Percentiles rank a stretch among this genome's conserved stretches.
Conservation (phyloP, 2,888 invertebrate species). For the Melinaea marsaeus region DNA sequence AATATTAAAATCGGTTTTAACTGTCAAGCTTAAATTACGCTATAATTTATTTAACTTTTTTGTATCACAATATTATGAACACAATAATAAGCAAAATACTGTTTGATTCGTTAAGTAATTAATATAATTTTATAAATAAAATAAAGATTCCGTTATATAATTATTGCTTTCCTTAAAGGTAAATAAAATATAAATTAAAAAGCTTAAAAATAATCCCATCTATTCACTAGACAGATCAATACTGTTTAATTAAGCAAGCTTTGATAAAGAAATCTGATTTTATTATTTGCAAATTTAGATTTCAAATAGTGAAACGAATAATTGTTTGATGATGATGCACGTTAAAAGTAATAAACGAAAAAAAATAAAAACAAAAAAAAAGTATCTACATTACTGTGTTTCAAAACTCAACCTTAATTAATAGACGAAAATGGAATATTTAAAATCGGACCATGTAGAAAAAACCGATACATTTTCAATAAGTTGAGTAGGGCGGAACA, state of each 20-base stretch:
- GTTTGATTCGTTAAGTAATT: neutral
- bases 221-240: too few species aligned
- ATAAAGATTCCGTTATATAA: too few species aligned
- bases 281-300: too few species aligned
- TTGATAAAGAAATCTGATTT: too few species aligned
- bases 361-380: neutral
- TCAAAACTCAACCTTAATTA: conserved; percentile 37
- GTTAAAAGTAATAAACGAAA: neutral
- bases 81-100: neutral
- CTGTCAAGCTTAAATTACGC: neutral
- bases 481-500: conserved; percentile 29
- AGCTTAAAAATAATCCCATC: too few species aligned
- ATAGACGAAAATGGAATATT: conserved; percentile 12
- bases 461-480: conserved; percentile 41
- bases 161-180: too few species aligned
- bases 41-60: neutral
- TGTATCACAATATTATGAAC: neutral
- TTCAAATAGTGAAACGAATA: too few species aligned
- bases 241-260: too few species aligned
- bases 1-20: conserved; percentile 6
- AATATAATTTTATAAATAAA: neutral
- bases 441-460: conserved; percentile 25
- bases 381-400: neutral
- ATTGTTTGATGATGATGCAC: too few species aligned
- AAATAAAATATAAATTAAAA: too few species aligned